phyloP scores from a whole-genome alignment of 2,797 vertebrate species.

The Gobionotothen gibberifrons region DNA sequence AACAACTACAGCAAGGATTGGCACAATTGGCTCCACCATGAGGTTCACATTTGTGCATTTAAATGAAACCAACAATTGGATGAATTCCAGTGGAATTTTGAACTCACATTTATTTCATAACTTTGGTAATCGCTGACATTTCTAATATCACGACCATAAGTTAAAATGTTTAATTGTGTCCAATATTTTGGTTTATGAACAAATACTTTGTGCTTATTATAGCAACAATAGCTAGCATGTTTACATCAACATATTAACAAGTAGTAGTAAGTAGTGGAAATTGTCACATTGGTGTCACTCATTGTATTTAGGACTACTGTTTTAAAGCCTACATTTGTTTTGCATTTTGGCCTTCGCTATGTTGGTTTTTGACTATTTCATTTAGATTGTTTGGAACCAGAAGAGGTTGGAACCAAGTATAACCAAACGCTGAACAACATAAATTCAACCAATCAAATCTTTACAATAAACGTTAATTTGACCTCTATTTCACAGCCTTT shows the following conservation, averaged over 20 bases:
- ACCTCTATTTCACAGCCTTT: too few relatives aligned
- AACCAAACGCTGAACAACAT: too few relatives aligned
- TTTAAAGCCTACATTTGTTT: too few relatives aligned
- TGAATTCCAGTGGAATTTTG: neutral
- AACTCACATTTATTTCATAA: neutral
- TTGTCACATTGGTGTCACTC: too few relatives aligned
- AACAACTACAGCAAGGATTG: neutral
- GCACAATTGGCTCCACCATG: neutral
- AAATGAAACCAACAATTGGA: neutral
- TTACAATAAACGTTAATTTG: too few relatives aligned
- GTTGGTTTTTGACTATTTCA: too few relatives aligned
- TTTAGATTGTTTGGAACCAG: too few relatives aligned
- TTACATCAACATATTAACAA: neutral
- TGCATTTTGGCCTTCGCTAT: too few relatives aligned
- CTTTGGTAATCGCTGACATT: neutral
- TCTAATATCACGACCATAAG: neutral
- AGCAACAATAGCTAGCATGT: neutral
- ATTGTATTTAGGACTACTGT: too few relatives aligned
- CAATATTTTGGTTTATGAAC: neutral
- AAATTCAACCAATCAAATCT: too few relatives aligned
- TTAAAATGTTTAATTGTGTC: neutral
- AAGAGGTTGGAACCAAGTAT: too few relatives aligned
- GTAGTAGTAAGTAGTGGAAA: too few relatives aligned
- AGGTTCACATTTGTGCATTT: slow-evolving; percentile 3
- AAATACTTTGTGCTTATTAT: neutral